Evolutionary conservation across 1,140 invertebrate genomes (phyloP).

Genomic region (Adelges cooleyi): DNA sequence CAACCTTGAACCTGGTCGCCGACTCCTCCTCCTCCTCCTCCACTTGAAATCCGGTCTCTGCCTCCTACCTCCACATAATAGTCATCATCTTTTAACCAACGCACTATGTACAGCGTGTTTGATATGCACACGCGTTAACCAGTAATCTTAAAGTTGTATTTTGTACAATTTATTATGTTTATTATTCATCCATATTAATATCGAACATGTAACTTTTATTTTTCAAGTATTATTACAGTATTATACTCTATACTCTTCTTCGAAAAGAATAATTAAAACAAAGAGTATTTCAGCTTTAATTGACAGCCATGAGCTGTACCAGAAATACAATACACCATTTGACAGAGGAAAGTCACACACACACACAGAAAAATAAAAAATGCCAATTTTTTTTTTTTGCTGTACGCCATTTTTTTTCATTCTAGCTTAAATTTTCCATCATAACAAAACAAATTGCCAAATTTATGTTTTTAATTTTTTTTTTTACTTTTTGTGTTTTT

Average conservation of each 20-base stretch:
- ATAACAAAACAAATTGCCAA: conserved; percentile 26
- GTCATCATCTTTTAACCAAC: neutral
- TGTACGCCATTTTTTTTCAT: conserved; percentile 24
- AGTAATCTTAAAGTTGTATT: no score
- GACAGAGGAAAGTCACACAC: no score
- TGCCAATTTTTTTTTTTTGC: conserved; percentile 2
- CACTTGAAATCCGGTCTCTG: conserved; percentile 9
- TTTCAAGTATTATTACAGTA: no score
- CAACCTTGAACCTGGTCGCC: conserved; percentile 19
- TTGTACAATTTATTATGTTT: no score
- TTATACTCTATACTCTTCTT: no score
- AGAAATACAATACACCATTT: no score
- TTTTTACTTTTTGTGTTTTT: neutral
- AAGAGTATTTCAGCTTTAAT: no score
- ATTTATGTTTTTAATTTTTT: conserved; percentile 14
- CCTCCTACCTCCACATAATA: neutral
- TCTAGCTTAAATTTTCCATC: conserved; percentile 21
- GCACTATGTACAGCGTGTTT: neutral
- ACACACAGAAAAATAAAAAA: neutral
- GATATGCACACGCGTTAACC: no score
- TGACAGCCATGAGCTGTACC: no score
- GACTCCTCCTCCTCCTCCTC: neutral
- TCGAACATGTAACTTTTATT: no score
- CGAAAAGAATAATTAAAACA: no score
- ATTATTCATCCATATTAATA: no score